Evolutionary conservation across 2,113 vertebrate genomes (phyloP), one percentile per base, ranked within the genome.

Genomic region (Pseudorectes ferrugineus): DNA sequence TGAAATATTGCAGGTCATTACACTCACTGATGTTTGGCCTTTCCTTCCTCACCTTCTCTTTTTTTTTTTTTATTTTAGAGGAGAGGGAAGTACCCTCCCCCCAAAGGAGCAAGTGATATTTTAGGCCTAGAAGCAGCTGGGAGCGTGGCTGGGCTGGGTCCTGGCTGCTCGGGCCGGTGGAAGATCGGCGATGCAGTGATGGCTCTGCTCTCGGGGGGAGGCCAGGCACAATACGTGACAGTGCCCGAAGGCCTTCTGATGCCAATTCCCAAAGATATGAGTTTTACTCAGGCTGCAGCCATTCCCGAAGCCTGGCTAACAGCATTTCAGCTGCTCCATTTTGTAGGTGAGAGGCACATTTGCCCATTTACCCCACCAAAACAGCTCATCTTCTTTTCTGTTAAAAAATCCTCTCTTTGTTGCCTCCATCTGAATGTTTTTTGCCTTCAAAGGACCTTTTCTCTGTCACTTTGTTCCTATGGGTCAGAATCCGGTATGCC

Each of bases 261-360:
- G 98, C 95, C 97, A 6, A 14, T 98, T 59, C 98, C 98, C 21
- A 68, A 75, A 3, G 97, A 97, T 15, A 95, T 99, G 83, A 97
- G 96, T 12, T 94, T 98, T 10, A 52, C 62, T 23, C 97, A 99
- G 94, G 98, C 98, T 51, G 98, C 98, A 57, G 98, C 98, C 72
- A 98, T 99, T 78, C 98, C 98, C 1, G 98, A 99, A 94, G 98
- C 98, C 92, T 99, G 99, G 98, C 94, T 99, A 89, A 99, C 98
- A 3, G 98, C 98, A 51, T 99, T 98, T 75, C 98, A 99, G 95
- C 98, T 99, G 82, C 96, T 99, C 85, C 98, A 97, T 74, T 95
- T 98, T 33, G 58, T 98, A 91, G 99, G 98, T 99, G 83, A 98
- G 97, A 88, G 89, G 40, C 0, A 0, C 36, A 40, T 72, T 61